Evolutionary conservation across 1,140 invertebrate species (phyloP), one percentile per base, ranked within the genome.

Genomic region (Drosophila ananassae): DNA sequence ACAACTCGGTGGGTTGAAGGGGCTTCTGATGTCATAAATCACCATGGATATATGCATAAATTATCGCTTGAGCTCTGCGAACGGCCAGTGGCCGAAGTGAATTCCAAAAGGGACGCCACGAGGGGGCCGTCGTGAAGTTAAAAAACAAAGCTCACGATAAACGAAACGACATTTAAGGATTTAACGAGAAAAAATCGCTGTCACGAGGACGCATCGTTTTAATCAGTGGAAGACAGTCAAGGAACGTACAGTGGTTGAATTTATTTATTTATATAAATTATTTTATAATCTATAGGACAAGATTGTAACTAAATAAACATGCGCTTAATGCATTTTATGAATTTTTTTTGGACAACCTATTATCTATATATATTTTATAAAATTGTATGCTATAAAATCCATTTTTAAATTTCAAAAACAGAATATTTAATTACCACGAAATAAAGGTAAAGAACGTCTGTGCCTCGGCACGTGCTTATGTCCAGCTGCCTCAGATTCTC

Each of bases 1-100:
- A 81, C 78, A 82, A 34, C 30, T 21, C 7, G 53, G 10, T 22
- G 28, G 22, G 17, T 28, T 10, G 32, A 1, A 28, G 52, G 53
- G 52, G 13, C 21, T 66, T 66, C 74, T 41, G 51, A 75, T 73
- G 63, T 64, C 75, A 79, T 87, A 87, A 89, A 87, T 87, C 79
- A 89, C 75, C 77, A 83, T 89, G 79, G 83, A 87, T 87, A 79
- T 73, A 87, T 87, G 82, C 82, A 87, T 87, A 87, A 87, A 87
- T 87, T 87, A 89, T 89, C 53, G 75, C 81, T 59, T 21, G 61
- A 61, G 61, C 47, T 48, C 73, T 60, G 34, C n/a, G 58, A 62
- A 44, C 53, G 60, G 48, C 46, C 44, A 46, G 25, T 44, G 51
- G 39, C 51, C 52, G 24, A 48, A 59, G 57, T 24, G 28, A 30